Evolutionary conservation across 2,797 vertebrate genomes (phyloP).

Genomic region (Pangasius sanitwongsei): DNA sequence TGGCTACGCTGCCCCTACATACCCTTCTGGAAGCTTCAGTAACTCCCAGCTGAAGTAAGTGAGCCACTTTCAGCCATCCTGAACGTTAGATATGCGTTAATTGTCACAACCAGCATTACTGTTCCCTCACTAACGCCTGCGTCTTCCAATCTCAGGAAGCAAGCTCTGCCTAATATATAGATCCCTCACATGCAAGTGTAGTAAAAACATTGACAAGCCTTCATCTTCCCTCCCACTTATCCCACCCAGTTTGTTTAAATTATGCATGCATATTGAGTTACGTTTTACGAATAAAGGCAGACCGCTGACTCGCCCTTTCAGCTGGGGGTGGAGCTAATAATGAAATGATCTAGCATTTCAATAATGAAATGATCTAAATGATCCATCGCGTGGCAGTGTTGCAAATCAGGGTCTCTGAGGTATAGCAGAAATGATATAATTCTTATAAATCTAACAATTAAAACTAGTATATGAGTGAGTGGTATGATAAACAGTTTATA

Average conservation of each 20-base stretch:
- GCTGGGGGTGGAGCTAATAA: not conserved
- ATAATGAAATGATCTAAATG: too few species aligned
- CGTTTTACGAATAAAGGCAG: not conserved
- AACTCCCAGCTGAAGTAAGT: constrained; percentile 70
- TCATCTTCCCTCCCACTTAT: not conserved
- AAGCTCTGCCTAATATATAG: too few species aligned
- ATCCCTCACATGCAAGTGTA: too few species aligned
- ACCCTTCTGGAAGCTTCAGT: constrained; percentile 60
- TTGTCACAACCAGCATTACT: not conserved
- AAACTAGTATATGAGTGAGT: not conserved
- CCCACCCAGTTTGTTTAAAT: not conserved
- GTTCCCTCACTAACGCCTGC: not conserved
- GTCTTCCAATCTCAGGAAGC: not conserved
- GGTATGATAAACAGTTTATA: not conserved
- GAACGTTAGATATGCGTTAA: not conserved
- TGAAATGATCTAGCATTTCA: not conserved
- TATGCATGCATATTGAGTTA: not conserved
- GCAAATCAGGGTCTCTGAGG: not conserved
- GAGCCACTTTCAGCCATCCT: not conserved
- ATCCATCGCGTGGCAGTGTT: not conserved
- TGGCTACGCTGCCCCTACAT: constrained; percentile 63
- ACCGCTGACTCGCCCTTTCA: not conserved
- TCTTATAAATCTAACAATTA: not conserved
- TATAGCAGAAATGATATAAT: not conserved
- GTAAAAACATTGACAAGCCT: not conserved